phyloP scores from a whole-genome alignment of 1,140 invertebrate genomes.

The Chlorops oryzae region DNA sequence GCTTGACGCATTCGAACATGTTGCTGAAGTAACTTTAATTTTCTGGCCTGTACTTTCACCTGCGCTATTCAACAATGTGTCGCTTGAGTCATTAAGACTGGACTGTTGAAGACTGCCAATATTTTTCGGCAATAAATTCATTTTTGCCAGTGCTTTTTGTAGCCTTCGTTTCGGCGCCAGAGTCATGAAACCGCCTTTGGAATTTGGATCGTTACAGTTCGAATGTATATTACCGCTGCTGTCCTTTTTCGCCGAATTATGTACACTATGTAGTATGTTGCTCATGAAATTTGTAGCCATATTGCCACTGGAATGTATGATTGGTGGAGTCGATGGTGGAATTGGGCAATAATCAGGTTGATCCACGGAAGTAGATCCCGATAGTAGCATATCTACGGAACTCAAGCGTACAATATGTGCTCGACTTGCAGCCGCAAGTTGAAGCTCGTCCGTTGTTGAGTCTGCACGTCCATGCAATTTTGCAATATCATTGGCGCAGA shows the following conservation, averaged over 20 bases:
- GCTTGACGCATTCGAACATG: slow-evolving; percentile 1
- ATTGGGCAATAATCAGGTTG: slow-evolving; percentile 34
- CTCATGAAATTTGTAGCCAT: slow-evolving; percentile 43
- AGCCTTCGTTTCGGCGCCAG: slow-evolving; percentile 75
- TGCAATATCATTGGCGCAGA: slow-evolving; percentile 46
- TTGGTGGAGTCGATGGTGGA: slow-evolving; percentile 26
- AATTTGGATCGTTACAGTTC: slow-evolving; percentile 38
- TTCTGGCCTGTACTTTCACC: slow-evolving; percentile 9
- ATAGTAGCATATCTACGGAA: slow-evolving; percentile 38
- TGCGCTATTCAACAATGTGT: slow-evolving; percentile 27
- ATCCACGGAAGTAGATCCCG: slow-evolving; percentile 15
- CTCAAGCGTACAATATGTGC: slow-evolving; percentile 38
- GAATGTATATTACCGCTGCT: slow-evolving; percentile 6
- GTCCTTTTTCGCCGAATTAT: slow-evolving; percentile 56
- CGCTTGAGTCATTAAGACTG: slow-evolving; percentile 32
- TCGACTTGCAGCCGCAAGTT: slow-evolving; percentile 21
- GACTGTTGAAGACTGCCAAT: slow-evolving; percentile 33
- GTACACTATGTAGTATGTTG: slow-evolving; percentile 38
- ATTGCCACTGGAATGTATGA: slow-evolving; percentile 20
- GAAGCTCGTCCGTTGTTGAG: slow-evolving; percentile 30
- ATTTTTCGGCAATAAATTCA: slow-evolving; percentile 85
- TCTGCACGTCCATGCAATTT: slow-evolving; percentile 40
- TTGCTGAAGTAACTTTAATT: slow-evolving; percentile 1
- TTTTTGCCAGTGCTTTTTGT: slow-evolving; percentile 84
- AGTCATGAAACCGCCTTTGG: slow-evolving; percentile 77